A percentile compares a stretch with the other conserved stretches of the same genome.
Evolutionary conservation across 1,140 invertebrate genomes (phyloP).

Genomic region (Drosophila mauritiana): DNA sequence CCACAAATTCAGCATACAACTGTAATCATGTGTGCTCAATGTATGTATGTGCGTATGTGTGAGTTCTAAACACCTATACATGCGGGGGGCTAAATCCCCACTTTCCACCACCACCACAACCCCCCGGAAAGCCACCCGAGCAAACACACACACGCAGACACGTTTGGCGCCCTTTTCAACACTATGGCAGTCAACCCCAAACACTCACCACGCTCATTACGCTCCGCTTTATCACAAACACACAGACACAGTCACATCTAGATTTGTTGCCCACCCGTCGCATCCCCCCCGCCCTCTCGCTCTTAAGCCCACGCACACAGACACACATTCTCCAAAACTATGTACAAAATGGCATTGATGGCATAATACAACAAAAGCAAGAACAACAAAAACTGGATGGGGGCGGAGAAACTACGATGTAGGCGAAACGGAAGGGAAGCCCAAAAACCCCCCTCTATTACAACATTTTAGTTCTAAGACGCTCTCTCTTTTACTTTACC

Average conservation of each 20-base stretch:
- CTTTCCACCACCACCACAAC: neutral
- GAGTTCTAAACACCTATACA: conserved; percentile 76
- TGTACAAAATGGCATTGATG: conserved; percentile 80
- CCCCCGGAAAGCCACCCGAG: conserved; percentile 2
- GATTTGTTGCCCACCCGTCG: conserved; percentile 58
- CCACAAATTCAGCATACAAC: conserved; percentile 83
- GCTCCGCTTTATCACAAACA: conserved; percentile 74
- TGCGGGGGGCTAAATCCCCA: conserved; percentile 25
- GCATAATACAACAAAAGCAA: conserved; percentile 73
- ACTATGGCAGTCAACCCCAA: conserved; percentile 68
- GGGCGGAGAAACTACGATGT: conserved; percentile 23
- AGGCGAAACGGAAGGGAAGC: conserved; percentile 6
- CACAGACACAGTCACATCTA: conserved; percentile 54
- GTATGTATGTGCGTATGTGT: conserved; percentile 45
- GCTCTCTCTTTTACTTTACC: conserved; percentile 23
- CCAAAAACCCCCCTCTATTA: conserved; percentile 63
- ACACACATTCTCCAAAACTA: conserved; percentile 58
- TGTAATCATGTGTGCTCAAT: conserved; percentile 81
- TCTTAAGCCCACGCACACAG: conserved; percentile 15
- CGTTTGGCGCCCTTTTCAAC: conserved; percentile 83
- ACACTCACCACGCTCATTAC: conserved; percentile 75
- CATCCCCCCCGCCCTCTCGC: conserved; percentile 15
- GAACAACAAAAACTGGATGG: conserved; percentile 20
- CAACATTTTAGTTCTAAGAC: conserved; percentile 76
- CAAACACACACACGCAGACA: conserved; percentile 27